Conservation (phyloP, 2,113 vertebrate genomes). For the Scolopax mira region DNA sequence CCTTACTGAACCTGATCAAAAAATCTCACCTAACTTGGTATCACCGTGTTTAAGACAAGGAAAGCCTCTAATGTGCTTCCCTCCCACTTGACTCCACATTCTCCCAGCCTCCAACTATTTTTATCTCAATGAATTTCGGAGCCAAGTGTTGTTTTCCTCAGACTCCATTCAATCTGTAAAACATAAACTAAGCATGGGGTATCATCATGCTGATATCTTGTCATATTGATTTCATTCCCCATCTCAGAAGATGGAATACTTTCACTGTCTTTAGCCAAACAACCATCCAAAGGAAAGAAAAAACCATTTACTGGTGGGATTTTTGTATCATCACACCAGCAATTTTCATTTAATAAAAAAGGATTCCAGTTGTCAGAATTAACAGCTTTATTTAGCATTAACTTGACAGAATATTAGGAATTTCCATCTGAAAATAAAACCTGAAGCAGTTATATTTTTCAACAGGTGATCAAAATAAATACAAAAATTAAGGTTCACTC, state of each 20-base stretch:
- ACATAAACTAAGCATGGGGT: not conserved
- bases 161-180: not conserved
- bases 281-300: not conserved
- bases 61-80: not conserved
- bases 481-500: constrained; percentile 7
- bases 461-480: constrained; percentile 16
- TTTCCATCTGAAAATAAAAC: constrained; percentile 8
- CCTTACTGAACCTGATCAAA: not conserved
- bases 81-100: not conserved
- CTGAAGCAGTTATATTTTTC: not conserved
- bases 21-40: not conserved
- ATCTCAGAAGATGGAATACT: not conserved
- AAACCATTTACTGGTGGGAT: not conserved
- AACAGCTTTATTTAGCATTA: constrained; percentile 5
- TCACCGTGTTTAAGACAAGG: not conserved
- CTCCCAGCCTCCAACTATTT: not conserved
- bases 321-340: not conserved
- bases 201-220: not conserved
- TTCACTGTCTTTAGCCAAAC: not conserved
- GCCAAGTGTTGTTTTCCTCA: not conserved
- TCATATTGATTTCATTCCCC: not conserved
- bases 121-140: not conserved
- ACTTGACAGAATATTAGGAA: not conserved
- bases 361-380: constrained; percentile 1
- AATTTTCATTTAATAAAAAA: not conserved